phyloP scores from a whole-genome alignment of 2,797 vertebrate species.

The Epinephelus coioides region DNA sequence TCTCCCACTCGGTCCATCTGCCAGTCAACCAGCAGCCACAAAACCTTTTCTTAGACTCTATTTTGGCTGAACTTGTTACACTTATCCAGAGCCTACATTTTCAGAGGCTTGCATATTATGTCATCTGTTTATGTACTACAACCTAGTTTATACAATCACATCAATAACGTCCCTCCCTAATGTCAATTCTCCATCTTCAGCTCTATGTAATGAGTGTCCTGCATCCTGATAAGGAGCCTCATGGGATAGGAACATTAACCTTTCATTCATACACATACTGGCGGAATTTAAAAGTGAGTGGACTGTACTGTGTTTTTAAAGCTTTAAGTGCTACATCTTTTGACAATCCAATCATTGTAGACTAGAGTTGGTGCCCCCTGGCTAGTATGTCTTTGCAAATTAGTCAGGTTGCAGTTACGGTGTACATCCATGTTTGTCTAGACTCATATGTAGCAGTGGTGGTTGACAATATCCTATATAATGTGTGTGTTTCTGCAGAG shows the following conservation, averaged over 20 bases:
- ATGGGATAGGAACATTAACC: background rate
- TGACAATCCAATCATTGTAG: background rate
- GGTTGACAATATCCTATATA: too few species aligned
- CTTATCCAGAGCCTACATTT: constrained; percentile 2
- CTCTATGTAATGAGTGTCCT: background rate
- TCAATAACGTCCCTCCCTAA: constrained; percentile 25
- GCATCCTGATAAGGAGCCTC: constrained; percentile 1
- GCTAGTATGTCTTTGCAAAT: too few species aligned
- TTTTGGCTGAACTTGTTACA: background rate
- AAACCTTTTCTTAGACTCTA: background rate
- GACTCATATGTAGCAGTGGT: too few species aligned
- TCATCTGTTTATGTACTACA: constrained; percentile 5
- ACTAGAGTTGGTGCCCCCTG: too few species aligned
- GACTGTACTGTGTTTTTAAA: background rate
- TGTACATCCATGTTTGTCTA: too few species aligned
- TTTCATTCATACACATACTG: constrained; percentile 3
- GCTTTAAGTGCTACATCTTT: constrained; percentile 9
- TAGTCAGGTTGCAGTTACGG: too few species aligned
- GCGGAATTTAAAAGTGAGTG: background rate
- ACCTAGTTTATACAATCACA: constrained; percentile 17
- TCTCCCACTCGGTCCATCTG: background rate
- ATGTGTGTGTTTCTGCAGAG: too few species aligned
- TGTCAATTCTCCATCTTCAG: constrained; percentile 10
- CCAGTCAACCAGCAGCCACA: background rate
- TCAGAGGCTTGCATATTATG: constrained; percentile 15